Evolutionary conservation across 37 sponge, comb jelly and placozoan species (phyloP).

Genomic region (Haliclona indistincta): DNA sequence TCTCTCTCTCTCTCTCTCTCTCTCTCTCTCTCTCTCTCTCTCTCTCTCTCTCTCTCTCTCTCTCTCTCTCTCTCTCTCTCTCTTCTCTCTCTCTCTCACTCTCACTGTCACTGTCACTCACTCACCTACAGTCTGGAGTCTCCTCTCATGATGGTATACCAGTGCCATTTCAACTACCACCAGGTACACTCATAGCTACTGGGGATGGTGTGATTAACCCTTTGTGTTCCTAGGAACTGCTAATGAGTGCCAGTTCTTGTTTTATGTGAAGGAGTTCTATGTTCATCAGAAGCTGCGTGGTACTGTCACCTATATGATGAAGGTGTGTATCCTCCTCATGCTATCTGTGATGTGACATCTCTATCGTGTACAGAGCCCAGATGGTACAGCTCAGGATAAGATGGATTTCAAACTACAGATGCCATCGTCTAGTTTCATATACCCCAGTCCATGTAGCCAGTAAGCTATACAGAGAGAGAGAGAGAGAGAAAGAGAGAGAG

Average conservation of each 20-base stretch:
- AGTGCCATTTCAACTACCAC: conserved; percentile 84
- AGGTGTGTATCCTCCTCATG: too few species aligned
- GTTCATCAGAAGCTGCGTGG: conserved; percentile 91
- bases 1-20: conserved; percentile 4
- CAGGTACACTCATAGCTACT: conserved; percentile 8
- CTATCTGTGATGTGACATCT: too few species aligned
- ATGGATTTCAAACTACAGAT: conserved; percentile 81
- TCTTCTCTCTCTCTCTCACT: background rate
- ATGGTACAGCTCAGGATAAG: conserved; percentile 85
- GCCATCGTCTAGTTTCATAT: conserved; percentile 79
- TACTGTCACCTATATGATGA: conserved; percentile 92
- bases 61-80: conserved; percentile 3
- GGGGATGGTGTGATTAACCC: conserved; percentile 42
- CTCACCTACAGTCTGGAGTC: conserved; percentile 18
- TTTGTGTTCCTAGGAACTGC: conserved; percentile 38
- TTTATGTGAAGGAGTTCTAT: conserved; percentile 69
- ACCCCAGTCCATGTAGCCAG: conserved; percentile 57
- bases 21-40: conserved; percentile 5
- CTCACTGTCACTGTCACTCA: too few species aligned
- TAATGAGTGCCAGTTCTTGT: conserved; percentile 89
- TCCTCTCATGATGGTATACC: conserved; percentile 58
- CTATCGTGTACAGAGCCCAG: conserved; percentile 32
- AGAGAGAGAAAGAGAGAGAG: too few species aligned
- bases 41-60: conserved; percentile 23
- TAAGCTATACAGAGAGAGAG: conserved; percentile 11